A percentile compares a stretch with the other conserved stretches of the same genome.
Evolutionary conservation across 2,113 vertebrate genomes (phyloP).

Genomic region (Sinosuthora webbiana): DNA sequence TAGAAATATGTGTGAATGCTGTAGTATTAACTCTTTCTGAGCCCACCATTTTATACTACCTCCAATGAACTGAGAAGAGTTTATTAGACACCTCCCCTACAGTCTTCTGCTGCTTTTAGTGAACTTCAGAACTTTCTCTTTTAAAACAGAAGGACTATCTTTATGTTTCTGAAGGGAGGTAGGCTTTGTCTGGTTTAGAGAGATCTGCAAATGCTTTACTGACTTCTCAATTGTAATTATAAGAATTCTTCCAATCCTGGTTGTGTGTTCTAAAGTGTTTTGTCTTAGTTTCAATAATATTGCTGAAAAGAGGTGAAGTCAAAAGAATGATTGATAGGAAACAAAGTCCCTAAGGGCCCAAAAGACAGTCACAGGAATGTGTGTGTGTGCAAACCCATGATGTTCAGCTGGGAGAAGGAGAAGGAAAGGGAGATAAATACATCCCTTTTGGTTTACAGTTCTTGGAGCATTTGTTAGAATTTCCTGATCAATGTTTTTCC

Average conservation of each 20-base stretch:
- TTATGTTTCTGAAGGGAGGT: background rate
- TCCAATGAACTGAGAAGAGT: background rate
- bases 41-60: background rate
- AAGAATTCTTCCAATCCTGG: background rate
- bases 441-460: background rate
- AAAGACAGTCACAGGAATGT: background rate
- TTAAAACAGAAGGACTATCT: background rate
- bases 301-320: background rate
- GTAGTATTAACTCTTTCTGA: background rate
- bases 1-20: background rate
- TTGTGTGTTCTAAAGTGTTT: background rate
- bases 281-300: background rate
- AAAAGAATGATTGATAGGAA: background rate
- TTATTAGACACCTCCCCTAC: background rate
- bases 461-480: background rate
- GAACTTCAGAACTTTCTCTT: background rate
- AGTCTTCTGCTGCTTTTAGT: background rate
- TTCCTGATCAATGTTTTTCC: background rate
- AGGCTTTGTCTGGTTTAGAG: background rate
- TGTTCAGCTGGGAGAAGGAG: background rate
- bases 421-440: background rate
- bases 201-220: background rate
- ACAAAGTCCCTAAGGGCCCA: background rate
- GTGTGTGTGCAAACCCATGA: fast-evolving
- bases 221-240: background rate